These are phyloP conservation scores for Dysidea cf. avara DNA, from an alignment of 37 sponge, comb jelly and placozoan species.

Conservation along the genomic window DNA sequence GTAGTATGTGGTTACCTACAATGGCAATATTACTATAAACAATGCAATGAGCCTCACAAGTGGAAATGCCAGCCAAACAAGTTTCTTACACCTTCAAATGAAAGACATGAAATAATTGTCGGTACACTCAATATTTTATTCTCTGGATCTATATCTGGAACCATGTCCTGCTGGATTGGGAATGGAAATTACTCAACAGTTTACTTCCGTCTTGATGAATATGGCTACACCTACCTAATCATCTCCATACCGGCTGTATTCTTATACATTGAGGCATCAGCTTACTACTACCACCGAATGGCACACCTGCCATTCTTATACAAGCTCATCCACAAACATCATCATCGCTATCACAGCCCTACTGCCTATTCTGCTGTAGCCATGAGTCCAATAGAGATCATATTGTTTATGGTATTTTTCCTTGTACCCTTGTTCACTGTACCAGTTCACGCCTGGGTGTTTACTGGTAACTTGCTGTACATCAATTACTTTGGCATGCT, in stretches of 20 bases:
- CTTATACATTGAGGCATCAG: slow-evolving; percentile 33
- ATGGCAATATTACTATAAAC: slow-evolving; percentile 31
- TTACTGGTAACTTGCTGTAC: slow-evolving; percentile 18
- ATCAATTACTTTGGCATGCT: slow-evolving; percentile 47
- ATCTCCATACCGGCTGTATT: slow-evolving; percentile 20
- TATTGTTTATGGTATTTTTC: slow-evolving; percentile 13
- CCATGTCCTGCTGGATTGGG: slow-evolving; percentile 31
- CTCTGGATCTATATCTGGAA: slow-evolving; percentile 27
- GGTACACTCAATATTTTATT: slow-evolving; percentile 36
- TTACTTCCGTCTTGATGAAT: slow-evolving; percentile 38
- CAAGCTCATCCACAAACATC: slow-evolving; percentile 38
- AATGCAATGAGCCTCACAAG: slow-evolving; percentile 3
- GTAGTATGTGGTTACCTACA: slow-evolving; percentile 34
- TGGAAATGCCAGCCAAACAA: slow-evolving; percentile 60
- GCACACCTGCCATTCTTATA: slow-evolving; percentile 45
- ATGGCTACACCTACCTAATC: slow-evolving; percentile 38
- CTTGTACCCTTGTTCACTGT: slow-evolving; percentile 23
- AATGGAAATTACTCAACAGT: slow-evolving; percentile 40
- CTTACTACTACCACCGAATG: slow-evolving; percentile 41
- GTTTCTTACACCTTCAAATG: slow-evolving; percentile 44
- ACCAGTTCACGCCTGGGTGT: slow-evolving; percentile 37
- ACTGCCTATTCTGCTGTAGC: slow-evolving; percentile 40
- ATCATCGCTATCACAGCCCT: slow-evolving; percentile 45
- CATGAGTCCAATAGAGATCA: slow-evolving; percentile 38
- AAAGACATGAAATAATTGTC: slow-evolving; percentile 39